Percentiles rank a stretch among this genome's conserved stretches.
Conservation (phyloP, 2,113 vertebrate genomes). For the Rhineura floridana region DNA sequence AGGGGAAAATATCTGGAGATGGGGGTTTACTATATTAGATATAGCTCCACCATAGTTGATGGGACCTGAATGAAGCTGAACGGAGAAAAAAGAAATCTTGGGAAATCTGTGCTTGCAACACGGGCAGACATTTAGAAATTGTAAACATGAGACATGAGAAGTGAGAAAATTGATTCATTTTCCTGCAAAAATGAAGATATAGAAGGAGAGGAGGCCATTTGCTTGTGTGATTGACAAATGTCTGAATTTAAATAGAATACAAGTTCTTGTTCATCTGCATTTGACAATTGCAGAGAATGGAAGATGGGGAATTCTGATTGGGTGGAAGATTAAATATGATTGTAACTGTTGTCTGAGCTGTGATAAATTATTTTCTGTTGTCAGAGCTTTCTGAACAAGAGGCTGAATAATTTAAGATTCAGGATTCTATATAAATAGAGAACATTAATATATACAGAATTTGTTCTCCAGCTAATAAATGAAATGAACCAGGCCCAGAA, state of each 20-base stretch:
- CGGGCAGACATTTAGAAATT: conserved; percentile 18
- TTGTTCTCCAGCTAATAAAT: not conserved
- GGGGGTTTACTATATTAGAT: not conserved
- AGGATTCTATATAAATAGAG: not conserved
- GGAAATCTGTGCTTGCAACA: not conserved
- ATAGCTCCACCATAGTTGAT: too few relatives aligned
- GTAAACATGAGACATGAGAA: conserved; percentile 19
- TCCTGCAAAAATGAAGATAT: conserved; percentile 14
- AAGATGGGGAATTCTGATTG: not conserved
- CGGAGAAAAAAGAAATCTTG: not conserved
- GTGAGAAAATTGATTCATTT: conserved; percentile 30
- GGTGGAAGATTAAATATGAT: not conserved
- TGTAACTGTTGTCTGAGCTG: not conserved
- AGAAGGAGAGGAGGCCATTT: conserved; percentile 8
- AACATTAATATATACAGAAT: conserved; percentile 4
- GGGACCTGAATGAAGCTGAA: too few relatives aligned
- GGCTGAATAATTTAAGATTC: conserved; percentile 30
- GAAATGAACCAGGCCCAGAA: conserved; percentile 22
- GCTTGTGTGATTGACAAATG: conserved; percentile 10
- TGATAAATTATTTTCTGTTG: conserved; percentile 47
- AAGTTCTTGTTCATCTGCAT: conserved; percentile 2
- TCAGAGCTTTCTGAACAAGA: conserved; percentile 28
- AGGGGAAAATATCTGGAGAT: not conserved
- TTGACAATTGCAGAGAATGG: conserved; percentile 16
- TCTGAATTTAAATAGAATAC: conserved; percentile 6